Conservation (phyloP, 1,140 invertebrate species). For the Campoletis sonorensis region DNA sequence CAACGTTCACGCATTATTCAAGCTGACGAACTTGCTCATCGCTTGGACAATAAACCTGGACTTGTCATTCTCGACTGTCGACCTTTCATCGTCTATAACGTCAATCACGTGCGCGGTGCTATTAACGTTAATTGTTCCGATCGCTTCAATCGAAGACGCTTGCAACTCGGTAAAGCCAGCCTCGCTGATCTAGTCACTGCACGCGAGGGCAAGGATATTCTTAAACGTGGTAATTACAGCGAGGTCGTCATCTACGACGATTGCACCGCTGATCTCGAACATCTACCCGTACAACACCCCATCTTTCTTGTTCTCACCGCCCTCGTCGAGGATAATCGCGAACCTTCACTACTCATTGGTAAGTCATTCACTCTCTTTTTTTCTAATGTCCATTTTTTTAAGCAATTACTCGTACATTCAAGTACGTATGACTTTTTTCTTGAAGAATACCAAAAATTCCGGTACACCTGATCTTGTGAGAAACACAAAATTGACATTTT, state of each 20-base stretch:
- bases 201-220: constrained; percentile 80
- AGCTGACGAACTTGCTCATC: constrained; percentile 62
- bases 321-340: constrained; percentile 83
- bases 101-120: constrained; percentile 83
- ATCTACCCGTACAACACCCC: constrained; percentile 79
- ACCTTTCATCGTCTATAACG: constrained; percentile 85
- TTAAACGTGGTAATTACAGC: constrained; percentile 77
- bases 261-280: constrained; percentile 79
- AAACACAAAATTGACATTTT: no score
- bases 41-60: constrained; percentile 53
- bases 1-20: constrained; percentile 66
- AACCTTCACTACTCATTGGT: constrained; percentile 85
- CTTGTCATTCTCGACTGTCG: constrained; percentile 84
- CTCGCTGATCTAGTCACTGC: constrained; percentile 83
- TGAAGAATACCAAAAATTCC: no score
- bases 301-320: constrained; percentile 83
- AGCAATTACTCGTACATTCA: no score
- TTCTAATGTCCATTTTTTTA: not conserved
- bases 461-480: no score
- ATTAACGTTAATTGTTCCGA: constrained; percentile 88
- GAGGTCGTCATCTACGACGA: constrained; percentile 86
- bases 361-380: constrained; percentile 70
- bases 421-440: no score
- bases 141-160: constrained; percentile 82
- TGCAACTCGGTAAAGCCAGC: constrained; percentile 83